phyloP scores from a whole-genome alignment of 2,113 vertebrate genomes.

The Eulacestoma nigropectus region DNA sequence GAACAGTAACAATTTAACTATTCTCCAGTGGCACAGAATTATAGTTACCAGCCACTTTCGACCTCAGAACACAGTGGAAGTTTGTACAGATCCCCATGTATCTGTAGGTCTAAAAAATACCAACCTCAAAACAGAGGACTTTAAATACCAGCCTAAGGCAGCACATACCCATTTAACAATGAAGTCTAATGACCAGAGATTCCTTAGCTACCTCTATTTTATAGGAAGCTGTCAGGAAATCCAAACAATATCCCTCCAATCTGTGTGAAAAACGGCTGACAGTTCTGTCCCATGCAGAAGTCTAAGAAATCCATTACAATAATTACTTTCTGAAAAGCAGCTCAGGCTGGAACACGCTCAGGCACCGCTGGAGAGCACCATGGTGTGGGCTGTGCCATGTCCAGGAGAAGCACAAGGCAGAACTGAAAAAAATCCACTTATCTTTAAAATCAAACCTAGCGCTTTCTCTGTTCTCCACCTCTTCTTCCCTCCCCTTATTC shows the following conservation, averaged over 20 bases:
- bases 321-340: not conserved
- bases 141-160: not conserved
- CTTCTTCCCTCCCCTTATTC: not conserved
- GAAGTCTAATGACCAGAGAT: not conserved
- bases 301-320: not conserved
- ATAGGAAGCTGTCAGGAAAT: not conserved
- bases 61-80: not conserved
- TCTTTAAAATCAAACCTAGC: not conserved
- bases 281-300: not conserved
- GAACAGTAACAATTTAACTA: not conserved
- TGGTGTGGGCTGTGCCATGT: not conserved
- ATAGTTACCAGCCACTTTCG: not conserved
- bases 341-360: constrained; percentile 12
- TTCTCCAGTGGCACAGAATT: not conserved
- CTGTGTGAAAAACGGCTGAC: not conserved
- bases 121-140: not conserved
- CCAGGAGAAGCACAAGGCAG: not conserved
- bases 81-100: not conserved
- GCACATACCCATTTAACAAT: not conserved
- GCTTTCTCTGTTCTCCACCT: not conserved
- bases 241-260: not conserved
- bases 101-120: not conserved
- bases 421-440: not conserved
- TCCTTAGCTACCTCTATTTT: not conserved
- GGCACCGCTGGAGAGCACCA: not conserved